Evolutionary conservation across 35 echinoderm and acorn worm species (phyloP), one percentile per base, ranked within the genome.

Genomic region (Ophioderma brevispina): DNA sequence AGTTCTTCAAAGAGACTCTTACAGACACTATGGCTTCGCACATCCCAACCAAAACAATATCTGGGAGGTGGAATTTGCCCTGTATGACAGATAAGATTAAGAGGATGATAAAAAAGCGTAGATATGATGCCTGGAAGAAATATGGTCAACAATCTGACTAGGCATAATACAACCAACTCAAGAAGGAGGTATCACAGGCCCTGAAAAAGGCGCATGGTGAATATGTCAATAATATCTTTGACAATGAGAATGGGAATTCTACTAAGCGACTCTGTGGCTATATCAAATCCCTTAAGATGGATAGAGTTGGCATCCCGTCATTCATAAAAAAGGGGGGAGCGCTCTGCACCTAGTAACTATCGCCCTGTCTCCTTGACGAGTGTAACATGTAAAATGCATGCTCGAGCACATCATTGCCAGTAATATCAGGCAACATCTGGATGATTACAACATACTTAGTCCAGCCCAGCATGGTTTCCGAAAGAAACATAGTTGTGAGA

Each of bases 401-500:
- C 46, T 52, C 21, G 46, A 52, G 46, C 46, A 52, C 21, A 52
- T 52, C 21, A 52, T 52, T 11, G 46, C 46, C 46, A 52, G 46
- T 52, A 52, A 52, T 21, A 52, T 52, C 46, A 52, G 46, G 21
- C 46, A 52, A 52, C 46, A 52, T 21, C 46, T 52, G 21, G 46
- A 52, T 52, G 46, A 52, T 21, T 21, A 52, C 46, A 11, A 8
- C 21, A 21, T 52, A 11, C 46, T 52, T 8, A 11, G 8, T 11
- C 46, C 46, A 8, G 8, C 21, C 8, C 46, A 52, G 46, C 46
- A 52, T 52, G 46, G 46, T 52, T 52, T 52, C 46, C 8, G 46
- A 21, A 52, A 52, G 46, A 52, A 21, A 21, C 46, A 52, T 21
- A 52, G 46, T 52, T 93, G 86, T 78, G 78, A 87, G 31, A 83